These are phyloP conservation scores for Albula glossodonta DNA, from an alignment of 2,113 vertebrate species.

Conservation along the genomic window DNA sequence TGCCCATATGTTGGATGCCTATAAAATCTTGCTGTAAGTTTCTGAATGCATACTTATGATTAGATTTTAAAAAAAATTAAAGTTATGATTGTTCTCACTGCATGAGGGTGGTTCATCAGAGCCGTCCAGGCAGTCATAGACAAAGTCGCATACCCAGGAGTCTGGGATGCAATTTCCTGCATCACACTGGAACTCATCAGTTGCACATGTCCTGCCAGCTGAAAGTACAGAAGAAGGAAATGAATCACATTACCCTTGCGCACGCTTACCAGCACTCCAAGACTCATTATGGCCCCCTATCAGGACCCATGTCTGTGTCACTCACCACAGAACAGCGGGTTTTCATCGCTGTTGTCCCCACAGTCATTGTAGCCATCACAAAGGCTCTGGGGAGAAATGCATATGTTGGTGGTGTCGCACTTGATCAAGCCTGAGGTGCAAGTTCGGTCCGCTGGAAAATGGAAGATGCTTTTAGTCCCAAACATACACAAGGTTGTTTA, in stretches of 20 bases:
- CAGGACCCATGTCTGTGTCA: neutral
- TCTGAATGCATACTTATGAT: no score
- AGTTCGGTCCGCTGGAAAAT: conserved; percentile 75
- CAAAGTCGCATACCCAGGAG: conserved; percentile 59
- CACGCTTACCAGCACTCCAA: neutral
- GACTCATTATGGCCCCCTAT: neutral
- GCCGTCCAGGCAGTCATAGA: conserved; percentile 61
- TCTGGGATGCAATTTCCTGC: conserved; percentile 58
- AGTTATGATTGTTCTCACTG: conserved; percentile 41
- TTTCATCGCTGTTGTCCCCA: conserved; percentile 71
- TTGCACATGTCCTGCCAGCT: conserved; percentile 58
- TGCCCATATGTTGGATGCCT: no score
- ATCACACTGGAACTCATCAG: conserved; percentile 59
- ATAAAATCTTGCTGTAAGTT: no score
- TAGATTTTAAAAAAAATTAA: no score
- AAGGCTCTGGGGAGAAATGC: conserved; percentile 75
- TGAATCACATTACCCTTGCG: neutral
- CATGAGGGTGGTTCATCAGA: conserved; percentile 67
- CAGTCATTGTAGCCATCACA: conserved; percentile 79
- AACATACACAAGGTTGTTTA: neutral
- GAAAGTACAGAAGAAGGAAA: neutral
- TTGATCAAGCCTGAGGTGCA: conserved; percentile 79
- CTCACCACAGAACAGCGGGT: conserved; percentile 65
- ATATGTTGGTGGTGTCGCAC: conserved; percentile 86
- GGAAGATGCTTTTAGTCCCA: neutral